Conservation (phyloP, 1,140 invertebrate genomes). For the Ericerus pela region DNA sequence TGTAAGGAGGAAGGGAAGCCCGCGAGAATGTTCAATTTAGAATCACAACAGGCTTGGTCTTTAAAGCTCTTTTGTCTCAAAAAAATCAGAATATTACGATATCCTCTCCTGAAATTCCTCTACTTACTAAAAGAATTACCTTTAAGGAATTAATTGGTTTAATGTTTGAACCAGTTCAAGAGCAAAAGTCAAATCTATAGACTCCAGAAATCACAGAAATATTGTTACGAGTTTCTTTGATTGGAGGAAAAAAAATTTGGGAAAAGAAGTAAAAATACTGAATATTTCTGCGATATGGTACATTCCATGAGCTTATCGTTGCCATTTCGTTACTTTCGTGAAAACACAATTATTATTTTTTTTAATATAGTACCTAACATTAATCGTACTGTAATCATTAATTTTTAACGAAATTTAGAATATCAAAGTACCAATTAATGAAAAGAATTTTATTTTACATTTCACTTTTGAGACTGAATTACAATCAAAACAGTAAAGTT, state of each 20-base stretch:
- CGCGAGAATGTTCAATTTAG: too few species aligned
- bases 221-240: not conserved
- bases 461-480: not conserved
- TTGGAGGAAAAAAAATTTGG: not conserved
- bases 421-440: not conserved
- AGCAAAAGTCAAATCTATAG: too few species aligned
- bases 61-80: too few species aligned
- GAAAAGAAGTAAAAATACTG: not conserved
- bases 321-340: not conserved
- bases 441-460: not conserved
- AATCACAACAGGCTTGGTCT: too few species aligned
- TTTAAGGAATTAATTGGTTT: too few species aligned
- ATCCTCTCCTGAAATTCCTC: too few species aligned
- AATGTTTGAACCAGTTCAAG: too few species aligned
- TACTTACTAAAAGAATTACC: too few species aligned
- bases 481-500: too few species aligned
- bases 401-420: not conserved
- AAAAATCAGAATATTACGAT: too few species aligned
- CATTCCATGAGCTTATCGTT: constrained; percentile 7
- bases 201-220: not conserved
- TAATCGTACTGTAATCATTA: not conserved
- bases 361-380: not conserved
- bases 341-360: not conserved
- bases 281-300: not conserved
- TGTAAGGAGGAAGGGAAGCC: too few species aligned